Evolutionary conservation across 2,113 vertebrate species (phyloP).

Genomic region (Rhabdomys dilectus): DNA sequence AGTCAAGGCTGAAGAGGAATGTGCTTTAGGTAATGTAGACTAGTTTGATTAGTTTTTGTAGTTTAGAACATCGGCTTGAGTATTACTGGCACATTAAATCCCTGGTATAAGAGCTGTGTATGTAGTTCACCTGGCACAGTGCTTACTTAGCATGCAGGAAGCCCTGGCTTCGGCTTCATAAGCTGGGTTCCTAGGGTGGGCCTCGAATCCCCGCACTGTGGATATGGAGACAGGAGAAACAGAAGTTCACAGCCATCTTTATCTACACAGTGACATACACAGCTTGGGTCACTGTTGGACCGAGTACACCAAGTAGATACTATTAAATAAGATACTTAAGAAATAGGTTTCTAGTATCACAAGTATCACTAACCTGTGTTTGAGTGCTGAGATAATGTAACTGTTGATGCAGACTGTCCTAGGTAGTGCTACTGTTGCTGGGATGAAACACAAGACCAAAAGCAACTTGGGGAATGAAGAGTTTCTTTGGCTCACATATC

Average conservation of each 20-base stretch:
- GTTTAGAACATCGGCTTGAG: slow-evolving; percentile 1
- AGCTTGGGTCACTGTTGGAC: not conserved
- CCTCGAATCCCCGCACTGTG: not conserved
- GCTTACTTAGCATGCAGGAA: not conserved
- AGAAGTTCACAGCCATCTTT: not conserved
- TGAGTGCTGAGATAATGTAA: not conserved
- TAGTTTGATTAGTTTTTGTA: slow-evolving; percentile 15
- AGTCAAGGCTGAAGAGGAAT: not conserved
- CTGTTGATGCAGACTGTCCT: not conserved
- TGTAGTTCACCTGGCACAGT: not conserved
- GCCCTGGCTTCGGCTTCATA: not conserved
- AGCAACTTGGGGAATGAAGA: not conserved
- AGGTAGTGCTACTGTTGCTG: not conserved
- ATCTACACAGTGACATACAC: not conserved
- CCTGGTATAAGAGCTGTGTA: not conserved
- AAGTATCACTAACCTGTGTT: not conserved
- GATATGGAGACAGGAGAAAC: not conserved
- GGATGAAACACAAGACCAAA: not conserved
- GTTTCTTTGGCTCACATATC: not conserved
- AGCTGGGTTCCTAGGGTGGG: not conserved
- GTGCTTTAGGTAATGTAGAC: slow-evolving; percentile 10
- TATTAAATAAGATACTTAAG: not conserved
- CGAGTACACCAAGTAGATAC: not conserved
- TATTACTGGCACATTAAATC: not conserved
- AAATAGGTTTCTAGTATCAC: not conserved